These are phyloP conservation scores for Avahi laniger DNA, from an alignment of 2,797 vertebrate species.

Conservation along the genomic window DNA sequence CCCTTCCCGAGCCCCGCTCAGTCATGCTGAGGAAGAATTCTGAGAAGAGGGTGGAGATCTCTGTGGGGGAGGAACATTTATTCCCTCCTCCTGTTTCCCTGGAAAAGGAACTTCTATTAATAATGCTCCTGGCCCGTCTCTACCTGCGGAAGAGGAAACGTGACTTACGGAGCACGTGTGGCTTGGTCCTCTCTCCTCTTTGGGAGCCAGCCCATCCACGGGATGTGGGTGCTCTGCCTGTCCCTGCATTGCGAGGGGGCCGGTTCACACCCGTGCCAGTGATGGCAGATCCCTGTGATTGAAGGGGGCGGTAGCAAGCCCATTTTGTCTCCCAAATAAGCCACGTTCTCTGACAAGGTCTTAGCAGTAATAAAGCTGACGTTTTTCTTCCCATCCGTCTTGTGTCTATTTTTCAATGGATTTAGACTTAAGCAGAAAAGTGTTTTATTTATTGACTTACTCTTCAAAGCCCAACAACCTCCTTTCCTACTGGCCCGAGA, in stretches of 20 bases:
- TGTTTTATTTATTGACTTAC: background rate
- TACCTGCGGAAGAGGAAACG: background rate
- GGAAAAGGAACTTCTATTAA: background rate
- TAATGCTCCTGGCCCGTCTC: background rate
- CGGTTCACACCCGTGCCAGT: background rate
- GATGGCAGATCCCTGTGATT: too few relatives aligned
- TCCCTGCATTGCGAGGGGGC: background rate
- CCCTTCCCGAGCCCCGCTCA: background rate
- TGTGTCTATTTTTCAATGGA: background rate
- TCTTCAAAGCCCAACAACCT: background rate
- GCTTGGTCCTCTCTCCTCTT: background rate
- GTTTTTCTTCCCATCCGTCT: background rate
- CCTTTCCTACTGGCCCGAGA: background rate
- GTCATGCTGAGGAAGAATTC: background rate
- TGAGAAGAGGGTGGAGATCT: background rate
- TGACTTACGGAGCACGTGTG: background rate
- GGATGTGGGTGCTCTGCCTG: background rate
- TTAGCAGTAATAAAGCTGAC: background rate
- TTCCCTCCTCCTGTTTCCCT: background rate
- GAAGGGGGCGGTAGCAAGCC: background rate
- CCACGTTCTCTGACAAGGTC: background rate
- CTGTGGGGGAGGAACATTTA: background rate
- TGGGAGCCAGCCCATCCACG: background rate
- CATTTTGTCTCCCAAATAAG: background rate
- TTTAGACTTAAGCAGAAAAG: background rate